Evolutionary conservation across 2,113 vertebrate genomes (phyloP), one percentile per base, ranked within the genome.

Genomic region (Megaptera novaeangliae): DNA sequence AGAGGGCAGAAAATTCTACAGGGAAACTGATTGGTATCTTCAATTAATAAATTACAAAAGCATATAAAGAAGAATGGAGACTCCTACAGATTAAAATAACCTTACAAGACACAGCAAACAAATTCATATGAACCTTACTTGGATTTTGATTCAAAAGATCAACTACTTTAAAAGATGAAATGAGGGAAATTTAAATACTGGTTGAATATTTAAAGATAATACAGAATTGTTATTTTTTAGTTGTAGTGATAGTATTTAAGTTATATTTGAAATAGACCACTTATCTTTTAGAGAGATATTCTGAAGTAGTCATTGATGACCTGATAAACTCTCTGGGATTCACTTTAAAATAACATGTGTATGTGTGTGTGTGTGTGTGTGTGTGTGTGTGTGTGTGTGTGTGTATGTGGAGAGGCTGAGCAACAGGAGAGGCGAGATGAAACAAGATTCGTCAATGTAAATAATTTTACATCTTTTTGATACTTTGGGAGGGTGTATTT

Each of bases 331-430:
- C 23, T 52, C 55, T 52, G n/a, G 23, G 18, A 82, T 88, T 92
- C 57, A 39, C 69, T 74, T 72, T 27, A 92, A 66, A 46, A 49
- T 88, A 49, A n/a, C 36, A 39, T 39, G 39, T 29, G 11, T 15
- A 10, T 17, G 8, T 49, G 31, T 57, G 23, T 64, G 41, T 20
- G 20, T 55, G 52, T 20, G 11, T 46, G 4, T 6, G 15, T 61
- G 44, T 11, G 31, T 29, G 52, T 59, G 39, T 29, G 23, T 44
- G 64, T 29, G 52, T 59, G 39, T 29, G 23, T 44, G 64, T 17
- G 1, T 12, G 18, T 8, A 2, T 52, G 10, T 2, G 1, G 6
- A n/a, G 11, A 59, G 20, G 34, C 17, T 52, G 3, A 29, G 72
- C 31, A 75, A 55, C 59, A 49, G 21, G 49, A 69, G 20, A 69